Evolutionary conservation across 2,888 invertebrate genomes (phyloP).

Genomic region (Chironomus riparius): DNA sequence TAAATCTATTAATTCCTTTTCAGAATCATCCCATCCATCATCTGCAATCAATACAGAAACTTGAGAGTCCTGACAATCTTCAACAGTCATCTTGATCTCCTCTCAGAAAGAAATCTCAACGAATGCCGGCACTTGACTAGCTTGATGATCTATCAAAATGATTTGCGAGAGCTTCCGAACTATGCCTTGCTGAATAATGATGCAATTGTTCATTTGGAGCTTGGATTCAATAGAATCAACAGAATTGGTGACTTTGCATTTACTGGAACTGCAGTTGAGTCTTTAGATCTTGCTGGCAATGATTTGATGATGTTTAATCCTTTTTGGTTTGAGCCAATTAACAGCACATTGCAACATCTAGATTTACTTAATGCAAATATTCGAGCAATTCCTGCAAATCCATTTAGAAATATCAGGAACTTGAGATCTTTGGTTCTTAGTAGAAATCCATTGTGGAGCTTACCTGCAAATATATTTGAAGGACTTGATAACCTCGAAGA

Average conservation of each 20-base stretch:
- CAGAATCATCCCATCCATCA: not conserved
- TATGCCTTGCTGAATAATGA: not conserved
- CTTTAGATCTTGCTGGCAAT: not conserved
- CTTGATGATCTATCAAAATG: not conserved
- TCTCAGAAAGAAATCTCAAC: not conserved
- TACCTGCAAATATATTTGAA: not conserved
- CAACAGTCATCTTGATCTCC: not conserved
- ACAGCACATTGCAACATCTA: not conserved
- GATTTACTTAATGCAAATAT: not conserved
- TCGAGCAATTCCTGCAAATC: not conserved
- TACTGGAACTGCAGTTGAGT: not conserved
- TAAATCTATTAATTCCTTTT: too few relatives aligned
- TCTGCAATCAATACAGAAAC: not conserved
- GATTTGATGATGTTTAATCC: not conserved
- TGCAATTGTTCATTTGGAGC: not conserved
- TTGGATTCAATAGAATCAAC: not conserved
- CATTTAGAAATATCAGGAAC: not conserved
- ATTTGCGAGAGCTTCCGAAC: not conserved
- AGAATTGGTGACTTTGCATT: not conserved
- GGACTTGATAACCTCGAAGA: not conserved
- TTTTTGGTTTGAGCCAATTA: not conserved
- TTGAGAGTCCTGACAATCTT: not conserved
- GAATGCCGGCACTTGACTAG: not conserved
- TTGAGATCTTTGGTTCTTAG: not conserved
- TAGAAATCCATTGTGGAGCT: not conserved